Conservation (phyloP, 2,113 vertebrate genomes). For the Oreochromis niloticus region DNA sequence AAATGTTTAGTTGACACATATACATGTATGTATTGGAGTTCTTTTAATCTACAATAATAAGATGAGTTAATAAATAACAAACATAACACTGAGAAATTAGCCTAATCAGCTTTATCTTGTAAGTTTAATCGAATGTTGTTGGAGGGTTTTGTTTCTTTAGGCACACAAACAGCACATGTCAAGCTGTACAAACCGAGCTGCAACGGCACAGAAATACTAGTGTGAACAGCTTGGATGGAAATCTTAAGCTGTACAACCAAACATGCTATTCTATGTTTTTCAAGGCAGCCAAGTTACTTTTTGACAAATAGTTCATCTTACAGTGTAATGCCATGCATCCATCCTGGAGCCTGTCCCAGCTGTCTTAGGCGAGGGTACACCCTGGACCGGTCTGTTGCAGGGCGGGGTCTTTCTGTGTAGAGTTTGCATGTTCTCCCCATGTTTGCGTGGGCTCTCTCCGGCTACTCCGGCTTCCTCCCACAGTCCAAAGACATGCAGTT, state of each 20-base stretch:
- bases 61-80: accelerated
- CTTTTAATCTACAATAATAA: neutral
- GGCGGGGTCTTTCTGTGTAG: neutral
- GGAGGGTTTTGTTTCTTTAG: neutral
- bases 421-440: neutral
- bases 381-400: accelerated
- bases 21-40: neutral
- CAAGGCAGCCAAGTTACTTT: neutral
- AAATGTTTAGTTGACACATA: neutral
- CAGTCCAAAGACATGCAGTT: neutral
- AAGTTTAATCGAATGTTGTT: neutral
- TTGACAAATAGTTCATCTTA: neutral
- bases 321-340: neutral
- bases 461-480: neutral
- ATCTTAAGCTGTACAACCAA: accelerated
- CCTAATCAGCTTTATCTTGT: neutral
- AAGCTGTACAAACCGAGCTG: neutral
- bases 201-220: neutral
- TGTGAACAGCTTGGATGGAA: neutral
- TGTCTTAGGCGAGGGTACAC: neutral
- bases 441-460: neutral
- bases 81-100: neutral
- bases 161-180: neutral
- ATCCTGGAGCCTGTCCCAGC: accelerated
- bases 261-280: accelerated